phyloP scores from a whole-genome alignment of 2,888 invertebrate genomes.

The Linyphia triangularis region DNA sequence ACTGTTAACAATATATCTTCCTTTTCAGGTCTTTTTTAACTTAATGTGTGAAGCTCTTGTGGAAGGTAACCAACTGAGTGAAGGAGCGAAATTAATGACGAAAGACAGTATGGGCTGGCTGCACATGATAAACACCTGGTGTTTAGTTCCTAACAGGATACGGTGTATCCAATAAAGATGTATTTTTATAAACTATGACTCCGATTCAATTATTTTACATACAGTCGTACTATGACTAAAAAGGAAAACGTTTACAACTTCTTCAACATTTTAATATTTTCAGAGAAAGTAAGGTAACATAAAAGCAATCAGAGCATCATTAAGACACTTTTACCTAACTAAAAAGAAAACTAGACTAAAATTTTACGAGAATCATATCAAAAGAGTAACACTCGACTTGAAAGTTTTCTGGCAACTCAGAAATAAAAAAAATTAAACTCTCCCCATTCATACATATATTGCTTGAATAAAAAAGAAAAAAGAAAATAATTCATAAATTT shows the following conservation, averaged over 20 bases:
- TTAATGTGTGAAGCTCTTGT: not conserved
- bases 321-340: too few species aligned
- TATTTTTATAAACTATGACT: slow-evolving; percentile 29
- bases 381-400: not conserved
- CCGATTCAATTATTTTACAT: not conserved
- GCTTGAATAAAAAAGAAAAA: too few species aligned
- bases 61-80: not conserved
- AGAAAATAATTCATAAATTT: too few species aligned
- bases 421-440: not conserved
- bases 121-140: slow-evolving; percentile 65
- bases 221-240: not conserved
- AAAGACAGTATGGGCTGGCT: slow-evolving; percentile 51
- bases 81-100: not conserved
- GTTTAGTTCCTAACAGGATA: slow-evolving; percentile 72
- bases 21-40: not conserved
- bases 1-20: too few species aligned
- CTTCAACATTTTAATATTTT: not conserved
- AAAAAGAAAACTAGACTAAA: not conserved
- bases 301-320: too few species aligned
- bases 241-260: not conserved
- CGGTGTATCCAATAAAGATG: slow-evolving; percentile 66
- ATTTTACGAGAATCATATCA: not conserved
- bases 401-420: not conserved
- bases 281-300: not conserved
- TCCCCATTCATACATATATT: too few species aligned